Percentiles rank a stretch among this genome's conserved stretches.
Conservation (phyloP, 2,888 invertebrate genomes). For the Agrilus cyanescens region DNA sequence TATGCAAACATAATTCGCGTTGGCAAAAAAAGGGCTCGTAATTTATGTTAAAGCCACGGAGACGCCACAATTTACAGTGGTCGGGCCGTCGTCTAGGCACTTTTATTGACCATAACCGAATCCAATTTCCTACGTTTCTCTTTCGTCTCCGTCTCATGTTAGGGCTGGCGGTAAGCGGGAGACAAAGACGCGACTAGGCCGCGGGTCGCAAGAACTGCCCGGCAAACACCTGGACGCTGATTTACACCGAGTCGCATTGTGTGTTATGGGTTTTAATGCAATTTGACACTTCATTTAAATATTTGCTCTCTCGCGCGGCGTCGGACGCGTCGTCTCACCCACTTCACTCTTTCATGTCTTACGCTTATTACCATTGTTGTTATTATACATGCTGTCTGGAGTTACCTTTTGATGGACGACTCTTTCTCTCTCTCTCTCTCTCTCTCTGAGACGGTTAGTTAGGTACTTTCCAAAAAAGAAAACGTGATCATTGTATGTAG, state of each 20-base stretch:
- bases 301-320: constrained; percentile 16
- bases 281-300: constrained; percentile 29
- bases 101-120: constrained; percentile 25
- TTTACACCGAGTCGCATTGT: constrained; percentile 27
- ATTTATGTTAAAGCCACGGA: constrained; percentile 25
- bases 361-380: too few species aligned
- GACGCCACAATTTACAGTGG: constrained; percentile 25
- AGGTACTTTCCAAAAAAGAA: too few species aligned
- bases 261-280: constrained; percentile 27
- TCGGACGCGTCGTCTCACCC: too few species aligned
- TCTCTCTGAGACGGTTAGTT: too few species aligned
- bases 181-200: neutral
- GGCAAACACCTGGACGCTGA: constrained; percentile 20
- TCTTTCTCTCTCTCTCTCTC: too few species aligned
- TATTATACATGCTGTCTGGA: too few species aligned
- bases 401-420: too few species aligned
- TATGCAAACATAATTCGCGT: too few species aligned
- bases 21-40: constrained; percentile 18
- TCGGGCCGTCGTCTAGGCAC: constrained; percentile 15
- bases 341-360: too few species aligned
- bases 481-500: too few species aligned
- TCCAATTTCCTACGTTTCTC: constrained; percentile 5
- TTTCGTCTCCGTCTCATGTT: neutral
- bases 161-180: too few species aligned
- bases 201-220: constrained; percentile 9